phyloP scores from a whole-genome alignment of 2,797 vertebrate genomes.

The Orestias chungarensis region DNA sequence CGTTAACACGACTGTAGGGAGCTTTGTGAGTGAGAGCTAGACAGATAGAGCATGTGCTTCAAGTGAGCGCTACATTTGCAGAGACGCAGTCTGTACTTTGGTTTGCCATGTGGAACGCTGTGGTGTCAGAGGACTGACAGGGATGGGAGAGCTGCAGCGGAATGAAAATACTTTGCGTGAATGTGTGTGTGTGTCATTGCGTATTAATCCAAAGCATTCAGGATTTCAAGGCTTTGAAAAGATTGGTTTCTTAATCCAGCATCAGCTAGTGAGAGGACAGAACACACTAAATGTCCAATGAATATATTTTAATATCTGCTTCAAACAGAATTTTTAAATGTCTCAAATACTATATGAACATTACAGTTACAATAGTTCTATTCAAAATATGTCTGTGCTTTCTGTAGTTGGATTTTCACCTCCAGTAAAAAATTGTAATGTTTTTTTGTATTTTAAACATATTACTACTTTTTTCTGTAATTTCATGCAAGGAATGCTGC shows the following conservation, averaged over 20 bases:
- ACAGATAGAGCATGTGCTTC: conserved; percentile 15
- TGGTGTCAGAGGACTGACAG: conserved; percentile 35
- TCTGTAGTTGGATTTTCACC: neutral
- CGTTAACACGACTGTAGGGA: no score
- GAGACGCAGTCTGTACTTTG: conserved; percentile 6
- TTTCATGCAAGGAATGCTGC: neutral
- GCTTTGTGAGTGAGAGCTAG: conserved; percentile 9
- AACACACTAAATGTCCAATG: neutral
- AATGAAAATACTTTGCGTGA: conserved; percentile 4
- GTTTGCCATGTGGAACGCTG: conserved; percentile 31
- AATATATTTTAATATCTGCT: neutral
- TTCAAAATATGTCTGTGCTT: neutral
- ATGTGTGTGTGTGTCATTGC: conserved; percentile 15
- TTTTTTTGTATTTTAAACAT: neutral
- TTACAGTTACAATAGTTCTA: neutral
- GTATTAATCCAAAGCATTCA: conserved; percentile 28
- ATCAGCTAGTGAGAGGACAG: conserved; percentile 1
- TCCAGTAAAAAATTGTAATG: neutral
- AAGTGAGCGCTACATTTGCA: conserved; percentile 25
- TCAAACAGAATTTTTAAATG: neutral
- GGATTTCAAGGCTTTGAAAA: conserved; percentile 19
- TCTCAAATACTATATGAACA: neutral
- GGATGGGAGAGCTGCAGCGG: conserved; percentile 20
- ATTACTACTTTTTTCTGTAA: neutral
- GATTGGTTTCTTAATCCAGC: conserved; percentile 35